These are phyloP conservation scores for Telenomus remus DNA, from an alignment of 1,140 invertebrate genomes.

Conservation along the genomic window DNA sequence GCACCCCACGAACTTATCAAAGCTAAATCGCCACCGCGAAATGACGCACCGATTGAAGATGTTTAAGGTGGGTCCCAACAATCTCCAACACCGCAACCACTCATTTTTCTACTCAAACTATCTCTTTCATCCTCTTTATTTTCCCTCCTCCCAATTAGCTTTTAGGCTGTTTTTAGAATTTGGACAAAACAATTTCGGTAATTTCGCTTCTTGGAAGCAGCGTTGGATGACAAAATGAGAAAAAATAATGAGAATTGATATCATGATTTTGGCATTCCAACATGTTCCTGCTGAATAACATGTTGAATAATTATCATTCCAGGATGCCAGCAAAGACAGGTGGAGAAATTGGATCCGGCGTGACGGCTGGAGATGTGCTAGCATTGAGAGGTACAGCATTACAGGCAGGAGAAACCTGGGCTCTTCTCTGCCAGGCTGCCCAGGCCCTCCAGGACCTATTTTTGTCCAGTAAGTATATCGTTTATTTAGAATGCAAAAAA, in stretches of 20 bases:
- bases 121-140: no score
- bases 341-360: slow-evolving; percentile 66
- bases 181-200: no score
- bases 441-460: slow-evolving; percentile 80
- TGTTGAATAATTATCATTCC: slow-evolving; percentile 20
- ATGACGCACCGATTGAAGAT: slow-evolving; percentile 70
- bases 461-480: slow-evolving; percentile 76
- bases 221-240: not conserved
- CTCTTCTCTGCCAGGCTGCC: slow-evolving; percentile 78
- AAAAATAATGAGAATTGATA: not conserved
- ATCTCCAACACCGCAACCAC: not conserved
- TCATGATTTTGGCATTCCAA: no score
- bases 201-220: no score
- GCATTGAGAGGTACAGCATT: slow-evolving; percentile 75
- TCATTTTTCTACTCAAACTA: no score
- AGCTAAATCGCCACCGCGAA: slow-evolving; percentile 62
- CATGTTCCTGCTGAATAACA: no score
- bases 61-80: slow-evolving; percentile 71
- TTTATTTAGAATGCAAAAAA: no score
- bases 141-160: no score
- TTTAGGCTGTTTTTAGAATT: no score
- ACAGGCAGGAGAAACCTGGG: slow-evolving; percentile 78
- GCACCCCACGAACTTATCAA: slow-evolving; percentile 71
- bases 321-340: slow-evolving; percentile 72
- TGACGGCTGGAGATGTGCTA: slow-evolving; percentile 75